Conservation (phyloP, 37 sponge, comb jelly and placozoan genomes). For the Ephydatia muelleri region DNA sequence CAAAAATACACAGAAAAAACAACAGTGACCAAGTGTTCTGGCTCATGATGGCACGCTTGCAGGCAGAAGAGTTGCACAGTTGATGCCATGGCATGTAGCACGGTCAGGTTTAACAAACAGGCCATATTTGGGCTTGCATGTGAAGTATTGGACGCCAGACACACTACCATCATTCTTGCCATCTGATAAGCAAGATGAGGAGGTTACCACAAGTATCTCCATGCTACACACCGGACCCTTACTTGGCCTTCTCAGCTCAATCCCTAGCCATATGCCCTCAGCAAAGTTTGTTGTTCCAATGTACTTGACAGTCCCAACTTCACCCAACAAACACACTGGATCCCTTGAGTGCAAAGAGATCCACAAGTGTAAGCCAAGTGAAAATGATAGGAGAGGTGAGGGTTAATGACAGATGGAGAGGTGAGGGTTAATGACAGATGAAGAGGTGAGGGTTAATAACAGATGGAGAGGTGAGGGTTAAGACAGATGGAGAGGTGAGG, state of each 20-base stretch:
- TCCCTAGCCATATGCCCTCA: constrained; percentile 89
- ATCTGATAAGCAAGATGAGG: constrained; percentile 25
- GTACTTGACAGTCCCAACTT: constrained; percentile 78
- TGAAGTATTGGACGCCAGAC: constrained; percentile 88
- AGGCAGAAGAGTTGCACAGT: constrained; percentile 57
- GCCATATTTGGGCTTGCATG: constrained; percentile 84
- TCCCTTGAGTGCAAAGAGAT: constrained; percentile 28
- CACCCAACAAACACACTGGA: constrained; percentile 88
- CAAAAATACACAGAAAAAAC: neutral
- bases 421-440: no score
- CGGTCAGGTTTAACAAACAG: constrained; percentile 81
- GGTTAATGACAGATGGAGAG: no score
- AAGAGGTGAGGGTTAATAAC: no score
- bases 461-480: neutral
- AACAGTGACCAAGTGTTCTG: neutral
- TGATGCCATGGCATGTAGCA: constrained; percentile 88
- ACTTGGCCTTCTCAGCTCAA: constrained; percentile 87
- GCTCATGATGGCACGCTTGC: neutral
- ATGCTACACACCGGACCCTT: constrained; percentile 5
- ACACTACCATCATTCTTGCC: constrained; percentile 94
- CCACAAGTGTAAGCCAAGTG: no score
- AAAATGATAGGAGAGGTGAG: no score
- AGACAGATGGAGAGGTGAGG: no score
- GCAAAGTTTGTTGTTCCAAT: constrained; percentile 87
- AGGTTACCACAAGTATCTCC: neutral